phyloP scores from a whole-genome alignment of 2,113 vertebrate genomes.

The Lasiurus cinereus region DNA sequence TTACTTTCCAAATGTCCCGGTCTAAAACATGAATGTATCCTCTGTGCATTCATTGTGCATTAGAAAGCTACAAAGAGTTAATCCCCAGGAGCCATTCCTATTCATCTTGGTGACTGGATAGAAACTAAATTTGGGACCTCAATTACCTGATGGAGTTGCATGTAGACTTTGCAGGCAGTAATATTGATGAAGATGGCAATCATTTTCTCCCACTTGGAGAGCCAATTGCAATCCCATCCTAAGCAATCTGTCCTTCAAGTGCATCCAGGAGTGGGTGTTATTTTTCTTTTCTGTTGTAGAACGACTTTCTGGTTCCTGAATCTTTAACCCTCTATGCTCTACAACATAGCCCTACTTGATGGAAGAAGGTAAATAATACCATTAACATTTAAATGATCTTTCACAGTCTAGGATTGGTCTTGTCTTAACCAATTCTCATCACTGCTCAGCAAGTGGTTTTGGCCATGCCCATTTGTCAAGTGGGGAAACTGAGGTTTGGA shows the following conservation, averaged over 20 bases:
- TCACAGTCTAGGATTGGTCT: background rate
- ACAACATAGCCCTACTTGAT: background rate
- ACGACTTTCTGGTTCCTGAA: constrained; percentile 51
- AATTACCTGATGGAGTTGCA: constrained; percentile 76
- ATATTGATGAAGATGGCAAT: constrained; percentile 80
- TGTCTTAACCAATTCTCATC: background rate
- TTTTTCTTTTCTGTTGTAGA: constrained; percentile 70
- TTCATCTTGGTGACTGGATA: constrained; percentile 76
- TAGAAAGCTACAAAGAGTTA: constrained; percentile 72
- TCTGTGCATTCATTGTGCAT: background rate
- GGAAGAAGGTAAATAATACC: background rate
- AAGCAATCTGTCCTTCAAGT: constrained; percentile 81
- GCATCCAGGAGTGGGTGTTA: constrained; percentile 71
- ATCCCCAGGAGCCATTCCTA: constrained; percentile 73
- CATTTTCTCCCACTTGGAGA: constrained; percentile 76
- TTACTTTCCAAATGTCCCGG: constrained; percentile 19
- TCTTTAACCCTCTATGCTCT: constrained; percentile 69
- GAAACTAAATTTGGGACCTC: constrained; percentile 80
- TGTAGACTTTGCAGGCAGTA: constrained; percentile 66
- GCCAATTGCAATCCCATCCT: constrained; percentile 72
- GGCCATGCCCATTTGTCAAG: background rate
- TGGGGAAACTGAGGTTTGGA: background rate
- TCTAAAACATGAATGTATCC: constrained; percentile 38
- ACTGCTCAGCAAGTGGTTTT: background rate
- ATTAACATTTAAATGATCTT: background rate